Base-by-base conservation (phyloP, 2,888 invertebrate genomes). In the Drosophila mercatorum region DNA sequence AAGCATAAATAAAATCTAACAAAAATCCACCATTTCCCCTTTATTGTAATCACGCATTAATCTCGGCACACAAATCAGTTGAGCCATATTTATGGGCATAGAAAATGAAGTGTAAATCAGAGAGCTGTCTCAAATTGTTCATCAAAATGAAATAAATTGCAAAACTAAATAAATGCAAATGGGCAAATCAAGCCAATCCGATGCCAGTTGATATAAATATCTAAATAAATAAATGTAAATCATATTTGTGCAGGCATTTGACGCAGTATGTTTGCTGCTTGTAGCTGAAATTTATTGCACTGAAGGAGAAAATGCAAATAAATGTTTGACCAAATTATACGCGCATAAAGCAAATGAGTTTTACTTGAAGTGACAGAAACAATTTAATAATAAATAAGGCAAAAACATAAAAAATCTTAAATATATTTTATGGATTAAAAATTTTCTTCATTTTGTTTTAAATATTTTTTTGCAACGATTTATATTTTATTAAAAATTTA, bases 141-240 rank as follows among this genome's bases (percentile, higher is more conserved):
- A 80, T 71, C 40, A 67, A 61, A 77, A 63, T 41, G 31, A 34
- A 70, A 76, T 69, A 60, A 76, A 79, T 70, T 63, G n/a, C 40
- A 31, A 31, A 40, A 41, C 11, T 28, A 47, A 58, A 51, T 65
- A 47, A 53, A 59, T 34, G 40, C 14, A 49, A 60, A 66, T 44
- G 10, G 28, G 2, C 12, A 62, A 59, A 59, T 38, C 56, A 55
- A 55, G 36, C 10, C 52, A 58, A 40, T 28, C 22, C 40, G 34
- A 56, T 49, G 41, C 11, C 22, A 36, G 46, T 57, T 66, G 64
- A 74, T 58, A 74, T 58, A 65, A 78, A 74, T 65, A 60, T 49
- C 51, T 51, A n/a, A 17, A 22, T 78, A 43, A 78, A 68, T 61
- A 44, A 57, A 64, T 65, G 51, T 62, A 69, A 78, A 76, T 76